Evolutionary conservation across 2,797 vertebrate genomes (phyloP).

Genomic region (Vireo griseus): DNA sequence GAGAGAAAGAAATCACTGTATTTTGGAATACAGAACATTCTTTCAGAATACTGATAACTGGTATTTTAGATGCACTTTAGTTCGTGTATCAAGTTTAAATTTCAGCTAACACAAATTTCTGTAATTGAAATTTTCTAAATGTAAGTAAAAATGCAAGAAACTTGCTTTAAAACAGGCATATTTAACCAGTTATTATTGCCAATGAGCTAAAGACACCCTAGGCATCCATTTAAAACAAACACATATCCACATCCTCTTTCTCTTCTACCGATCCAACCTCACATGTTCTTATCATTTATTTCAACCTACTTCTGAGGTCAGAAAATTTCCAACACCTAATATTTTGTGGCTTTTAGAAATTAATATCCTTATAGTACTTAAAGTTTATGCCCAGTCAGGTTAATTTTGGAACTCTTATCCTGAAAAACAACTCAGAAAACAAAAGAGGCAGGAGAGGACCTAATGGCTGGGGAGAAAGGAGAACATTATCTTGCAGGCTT

Average conservation of each 20-base stretch:
- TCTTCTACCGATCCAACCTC: neutral
- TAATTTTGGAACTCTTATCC: neutral
- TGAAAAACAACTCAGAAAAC: neutral
- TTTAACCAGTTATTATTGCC: neutral
- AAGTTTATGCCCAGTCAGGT: neutral
- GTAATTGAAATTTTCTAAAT: neutral
- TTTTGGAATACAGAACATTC: neutral
- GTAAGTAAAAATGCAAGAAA: neutral
- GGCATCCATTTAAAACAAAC: neutral
- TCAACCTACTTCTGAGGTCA: neutral
- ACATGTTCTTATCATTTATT: neutral
- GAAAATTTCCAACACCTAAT: neutral
- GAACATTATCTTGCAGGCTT: neutral
- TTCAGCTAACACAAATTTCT: neutral
- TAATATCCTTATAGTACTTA: neutral
- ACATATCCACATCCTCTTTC: accelerated
- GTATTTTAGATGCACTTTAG: neutral
- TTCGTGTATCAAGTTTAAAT: neutral
- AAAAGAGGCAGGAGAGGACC: neutral
- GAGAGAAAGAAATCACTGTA: neutral
- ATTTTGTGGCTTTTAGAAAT: neutral
- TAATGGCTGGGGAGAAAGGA: neutral
- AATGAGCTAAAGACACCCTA: neutral
- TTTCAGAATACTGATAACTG: neutral
- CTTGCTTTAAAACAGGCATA: neutral